Evolutionary conservation across 2,797 vertebrate genomes (phyloP), one percentile per base, ranked within the genome.

Genomic region (Melopsittacus undulatus): DNA sequence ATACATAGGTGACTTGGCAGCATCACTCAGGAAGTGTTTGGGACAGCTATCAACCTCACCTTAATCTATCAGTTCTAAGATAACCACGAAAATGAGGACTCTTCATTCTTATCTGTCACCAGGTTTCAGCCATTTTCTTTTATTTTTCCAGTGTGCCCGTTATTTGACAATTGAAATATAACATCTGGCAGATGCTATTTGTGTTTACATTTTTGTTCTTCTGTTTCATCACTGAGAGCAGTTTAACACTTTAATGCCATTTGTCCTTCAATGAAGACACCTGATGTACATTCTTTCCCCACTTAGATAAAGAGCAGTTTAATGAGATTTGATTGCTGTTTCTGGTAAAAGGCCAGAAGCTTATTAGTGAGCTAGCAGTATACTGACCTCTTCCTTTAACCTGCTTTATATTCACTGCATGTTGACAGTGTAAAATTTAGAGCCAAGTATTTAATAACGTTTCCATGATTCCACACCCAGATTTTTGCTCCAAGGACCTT

Each of bases 241-340:
- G 79, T 45, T 70, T 87, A 94, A 69, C 14, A 16, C 75, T 87
- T 57, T 26, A 49, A 62, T 88, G 56, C 4, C 29, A 8, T 91
- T 96, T 95, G 89, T 87, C 79, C 72, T 30, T 11, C 83, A 92
- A 5, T 5, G 30, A 93, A 32, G 26, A 54, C 74, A 84, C 64
- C 82, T 91, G 87, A 96, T 74, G 64, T 61, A 81, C 46, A 24
- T 77, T 89, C 72, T 93, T 87, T 13, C 34, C 61, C 48, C 30
- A 87, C 18, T 61, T 51, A 75, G 82, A 89, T 78, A 83, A 87
- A 94, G 87, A 95, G 49, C 5, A 23, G 26, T 95, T 91, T 96
- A 94, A 97, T 95, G 83, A 96, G 95, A 95, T 95, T 94, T 95
- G 85, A n/a, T 2, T 30, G 77, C 79, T 72, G 83, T 96, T 78